Evolutionary conservation across 37 sponge, comb jelly and placozoan genomes (phyloP).

Genomic region (Oscarella lobularis): DNA sequence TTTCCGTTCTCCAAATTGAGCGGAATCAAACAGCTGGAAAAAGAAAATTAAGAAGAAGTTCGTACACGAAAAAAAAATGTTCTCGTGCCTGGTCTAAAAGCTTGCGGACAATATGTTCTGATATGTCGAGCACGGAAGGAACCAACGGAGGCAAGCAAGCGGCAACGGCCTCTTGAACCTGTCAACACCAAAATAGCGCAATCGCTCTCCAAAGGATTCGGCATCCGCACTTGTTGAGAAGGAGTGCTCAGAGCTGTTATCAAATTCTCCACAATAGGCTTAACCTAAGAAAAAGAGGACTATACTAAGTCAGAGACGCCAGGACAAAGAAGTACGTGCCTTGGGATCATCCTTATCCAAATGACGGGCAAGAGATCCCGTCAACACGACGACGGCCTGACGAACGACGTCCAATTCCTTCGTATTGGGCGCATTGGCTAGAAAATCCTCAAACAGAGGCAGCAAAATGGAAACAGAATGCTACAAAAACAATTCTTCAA

Average conservation of each 20-base stretch:
- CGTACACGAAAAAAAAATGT: slow-evolving; percentile 1
- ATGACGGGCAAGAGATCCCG: slow-evolving; percentile 93
- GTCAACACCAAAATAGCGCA: too few relatives aligned
- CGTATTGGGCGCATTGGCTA: slow-evolving; percentile 33
- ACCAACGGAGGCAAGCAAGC: slow-evolving; percentile 81
- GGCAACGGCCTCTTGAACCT: slow-evolving; percentile 94
- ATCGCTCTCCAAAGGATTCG: too few relatives aligned
- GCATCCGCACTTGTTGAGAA: slow-evolving; percentile 76
- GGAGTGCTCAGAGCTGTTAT: slow-evolving; percentile 85
- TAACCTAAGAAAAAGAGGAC: slow-evolving; percentile 26
- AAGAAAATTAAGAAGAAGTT: background rate
- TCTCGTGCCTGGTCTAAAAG: slow-evolving; percentile 64
- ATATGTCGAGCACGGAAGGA: slow-evolving; percentile 46
- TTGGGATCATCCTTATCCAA: slow-evolving; percentile 72
- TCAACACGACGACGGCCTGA: slow-evolving; percentile 80
- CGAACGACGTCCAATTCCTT: slow-evolving; percentile 52
- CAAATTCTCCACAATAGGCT: slow-evolving; percentile 64
- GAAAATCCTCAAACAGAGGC: slow-evolving; percentile 63
- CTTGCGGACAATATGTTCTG: slow-evolving; percentile 47
- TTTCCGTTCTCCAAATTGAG: slow-evolving; percentile 66
- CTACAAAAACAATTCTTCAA: too few relatives aligned
- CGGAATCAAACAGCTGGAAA: slow-evolving; percentile 59
- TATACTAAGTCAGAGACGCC: background rate
- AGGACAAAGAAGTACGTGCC: slow-evolving; percentile 15
- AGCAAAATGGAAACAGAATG: slow-evolving; percentile 49